Conservation (phyloP, 1,140 invertebrate genomes). For the Lepidurus packardi region DNA sequence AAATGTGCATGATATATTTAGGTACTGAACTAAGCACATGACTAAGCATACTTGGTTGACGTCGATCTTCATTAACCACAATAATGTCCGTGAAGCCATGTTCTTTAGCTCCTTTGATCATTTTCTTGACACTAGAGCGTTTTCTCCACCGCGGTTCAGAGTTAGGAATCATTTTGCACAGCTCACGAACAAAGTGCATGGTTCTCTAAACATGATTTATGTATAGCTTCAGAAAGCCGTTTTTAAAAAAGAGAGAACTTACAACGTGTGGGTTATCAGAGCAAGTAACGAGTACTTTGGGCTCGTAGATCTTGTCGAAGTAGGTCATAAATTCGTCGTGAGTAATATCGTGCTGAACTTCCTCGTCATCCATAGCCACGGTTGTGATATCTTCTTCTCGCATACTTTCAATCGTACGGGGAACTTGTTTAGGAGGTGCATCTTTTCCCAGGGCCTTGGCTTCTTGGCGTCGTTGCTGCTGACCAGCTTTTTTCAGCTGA, state of each 20-base stretch:
- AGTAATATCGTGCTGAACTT: slow-evolving; percentile 61
- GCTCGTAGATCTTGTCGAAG: slow-evolving; percentile 75
- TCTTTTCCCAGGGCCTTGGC: slow-evolving; percentile 43
- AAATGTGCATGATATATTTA: slow-evolving; percentile 37
- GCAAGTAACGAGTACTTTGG: slow-evolving; percentile 92
- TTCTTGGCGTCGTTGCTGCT: slow-evolving; percentile 27
- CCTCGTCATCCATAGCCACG: slow-evolving; percentile 66
- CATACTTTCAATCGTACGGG: slow-evolving; percentile 87
- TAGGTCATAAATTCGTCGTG: slow-evolving; percentile 84
- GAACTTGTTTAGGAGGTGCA: slow-evolving; percentile 61
- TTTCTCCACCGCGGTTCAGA: slow-evolving; percentile 70
- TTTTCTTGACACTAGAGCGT: slow-evolving; percentile 85
- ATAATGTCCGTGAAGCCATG: slow-evolving; percentile 83
- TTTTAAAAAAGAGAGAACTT: slow-evolving; percentile 38
- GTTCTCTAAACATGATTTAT: slow-evolving; percentile 57
- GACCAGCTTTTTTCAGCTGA: slow-evolving; percentile 31
- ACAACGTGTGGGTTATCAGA: slow-evolving; percentile 80
- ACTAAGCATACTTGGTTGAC: slow-evolving; percentile 67
- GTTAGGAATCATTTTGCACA: slow-evolving; percentile 86
- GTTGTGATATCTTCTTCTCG: slow-evolving; percentile 88
- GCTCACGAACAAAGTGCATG: slow-evolving; percentile 84
- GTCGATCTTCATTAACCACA: slow-evolving; percentile 87
- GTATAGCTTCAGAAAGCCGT: background rate
- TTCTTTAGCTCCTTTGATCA: slow-evolving; percentile 70
- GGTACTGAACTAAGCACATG: slow-evolving; percentile 27